Evolutionary conservation across 2,888 invertebrate genomes (phyloP), one percentile per base, ranked within the genome.

Genomic region (Rhaphigaster nebulosa): DNA sequence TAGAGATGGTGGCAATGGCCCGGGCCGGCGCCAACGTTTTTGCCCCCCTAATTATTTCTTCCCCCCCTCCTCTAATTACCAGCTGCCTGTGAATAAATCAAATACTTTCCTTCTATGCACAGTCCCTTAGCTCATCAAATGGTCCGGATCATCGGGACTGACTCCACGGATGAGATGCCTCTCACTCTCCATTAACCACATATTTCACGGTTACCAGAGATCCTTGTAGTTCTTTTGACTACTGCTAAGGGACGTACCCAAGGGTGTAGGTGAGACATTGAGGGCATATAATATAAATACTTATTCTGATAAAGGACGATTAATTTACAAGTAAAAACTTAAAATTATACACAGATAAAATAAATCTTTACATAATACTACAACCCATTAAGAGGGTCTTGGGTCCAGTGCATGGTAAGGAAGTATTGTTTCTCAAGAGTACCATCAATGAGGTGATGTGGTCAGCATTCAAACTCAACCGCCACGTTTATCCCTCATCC

Each of bases 1-100:
- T 84, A 84, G 84, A 41, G 84, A 84, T 84, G 84, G 84, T 84
- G 84, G 84, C 41, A 84, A 84, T 84, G 84, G 84, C 84, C 84
- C 84, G 84, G 15, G 13, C 84, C 84, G 84, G 84, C 84, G 84
- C 84, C 84, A 84, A 45, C 41, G 84, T 45, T 70, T 70, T 70
- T 70, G 70, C 70, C 70, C 70, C 70, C 70, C 70, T 34, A 34
- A 34, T 34, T 70, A 65, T 70, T 29, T n/a, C 60, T 60, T 4
- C 26, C 80, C 41, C 84, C 45, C 45, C 84, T n/a, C 41, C 41
- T 10, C 41, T 84, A 84, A 84, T 84, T 84, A 84, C 84, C 84
- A 84, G 84, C 84, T 84, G 84, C 84, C 84, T 84, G 23, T 84
- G 45, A 84, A 84, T 84, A 84, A 84, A 84, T 84, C 84, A 84